Percentiles rank a stretch among this genome's conserved stretches.
Evolutionary conservation across 2,888 invertebrate species (phyloP).

Genomic region (Phaedon cochleariae): DNA sequence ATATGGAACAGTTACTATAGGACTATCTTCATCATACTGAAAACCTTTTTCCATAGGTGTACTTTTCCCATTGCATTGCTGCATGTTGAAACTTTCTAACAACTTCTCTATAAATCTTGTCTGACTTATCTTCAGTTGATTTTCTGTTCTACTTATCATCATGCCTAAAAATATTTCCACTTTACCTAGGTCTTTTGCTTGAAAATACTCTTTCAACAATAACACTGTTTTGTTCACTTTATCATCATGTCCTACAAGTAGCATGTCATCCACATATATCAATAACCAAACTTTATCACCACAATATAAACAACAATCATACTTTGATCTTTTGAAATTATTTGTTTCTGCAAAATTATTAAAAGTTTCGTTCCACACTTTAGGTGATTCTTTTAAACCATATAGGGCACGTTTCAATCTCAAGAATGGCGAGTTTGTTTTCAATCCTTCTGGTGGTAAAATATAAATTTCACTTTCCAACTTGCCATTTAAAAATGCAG

Average conservation of each 20-base stretch:
- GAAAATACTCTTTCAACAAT: too few species aligned
- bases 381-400: conserved; percentile 31
- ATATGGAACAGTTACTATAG: too few species aligned
- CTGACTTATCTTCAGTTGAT: conserved; percentile 29
- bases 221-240: too few species aligned
- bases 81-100: conserved; percentile 22
- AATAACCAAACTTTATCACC: conserved; percentile 21
- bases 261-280: conserved; percentile 40
- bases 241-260: conserved; percentile 27
- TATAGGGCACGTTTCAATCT: too few species aligned
- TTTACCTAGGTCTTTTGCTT: conserved; percentile 33
- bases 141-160: too few species aligned
- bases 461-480: conserved; percentile 35
- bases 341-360: conserved; percentile 28
- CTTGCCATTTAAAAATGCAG: conserved; percentile 41
- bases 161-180: conserved; percentile 33
- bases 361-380: conserved; percentile 32
- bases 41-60: conserved; percentile 35
- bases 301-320: conserved; percentile 22
- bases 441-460: too few species aligned
- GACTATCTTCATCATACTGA: too few species aligned
- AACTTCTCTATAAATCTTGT: conserved; percentile 32
- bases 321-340: conserved; percentile 25
- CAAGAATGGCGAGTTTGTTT: too few species aligned
- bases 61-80: background rate